Evolutionary conservation across 2,113 vertebrate species (phyloP).

Genomic region (Dunckerocampus dactyliophorus): DNA sequence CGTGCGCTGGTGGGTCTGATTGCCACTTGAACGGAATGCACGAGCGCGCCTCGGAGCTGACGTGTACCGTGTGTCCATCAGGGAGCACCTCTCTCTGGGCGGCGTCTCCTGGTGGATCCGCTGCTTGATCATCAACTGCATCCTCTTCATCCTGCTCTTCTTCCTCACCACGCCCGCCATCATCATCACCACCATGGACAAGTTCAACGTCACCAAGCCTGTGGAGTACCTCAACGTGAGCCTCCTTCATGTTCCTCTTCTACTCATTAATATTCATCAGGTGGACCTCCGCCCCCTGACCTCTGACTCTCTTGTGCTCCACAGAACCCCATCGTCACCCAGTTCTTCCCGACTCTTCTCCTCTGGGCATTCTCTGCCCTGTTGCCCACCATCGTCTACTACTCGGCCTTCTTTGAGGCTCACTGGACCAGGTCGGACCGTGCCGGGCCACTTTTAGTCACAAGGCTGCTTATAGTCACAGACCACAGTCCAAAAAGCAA

Average conservation of each 20-base stretch:
- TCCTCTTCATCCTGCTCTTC: constrained; percentile 96
- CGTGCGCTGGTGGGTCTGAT: constrained; percentile 86
- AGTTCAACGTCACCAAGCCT: constrained; percentile 98
- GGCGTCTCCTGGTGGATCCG: constrained; percentile 92
- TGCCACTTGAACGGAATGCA: constrained; percentile 3
- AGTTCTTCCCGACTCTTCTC: constrained; percentile 95
- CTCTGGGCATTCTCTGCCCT: constrained; percentile 95
- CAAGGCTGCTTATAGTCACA: no score
- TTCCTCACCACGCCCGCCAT: constrained; percentile 98
- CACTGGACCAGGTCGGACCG: constrained; percentile 86
- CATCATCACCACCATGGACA: constrained; percentile 99
- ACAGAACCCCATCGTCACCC: constrained; percentile 96
- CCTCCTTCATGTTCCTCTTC: not conserved
- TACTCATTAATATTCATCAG: no score
- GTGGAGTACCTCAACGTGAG: constrained; percentile 96
- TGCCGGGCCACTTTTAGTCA: no score
- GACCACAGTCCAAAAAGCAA: no score
- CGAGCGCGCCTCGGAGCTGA: constrained; percentile 22
- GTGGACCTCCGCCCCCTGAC: not conserved
- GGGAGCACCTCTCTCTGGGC: constrained; percentile 91
- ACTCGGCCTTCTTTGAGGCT: constrained; percentile 93
- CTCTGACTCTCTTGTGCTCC: constrained; percentile 19
- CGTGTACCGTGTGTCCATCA: constrained; percentile 56
- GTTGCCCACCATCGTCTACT: constrained; percentile 96
- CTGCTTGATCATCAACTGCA: constrained; percentile 89